Evolutionary conservation across 30 jellyfish, hydroid and myxozoan species (phyloP).

Genomic region (Hydra vulgaris): DNA sequence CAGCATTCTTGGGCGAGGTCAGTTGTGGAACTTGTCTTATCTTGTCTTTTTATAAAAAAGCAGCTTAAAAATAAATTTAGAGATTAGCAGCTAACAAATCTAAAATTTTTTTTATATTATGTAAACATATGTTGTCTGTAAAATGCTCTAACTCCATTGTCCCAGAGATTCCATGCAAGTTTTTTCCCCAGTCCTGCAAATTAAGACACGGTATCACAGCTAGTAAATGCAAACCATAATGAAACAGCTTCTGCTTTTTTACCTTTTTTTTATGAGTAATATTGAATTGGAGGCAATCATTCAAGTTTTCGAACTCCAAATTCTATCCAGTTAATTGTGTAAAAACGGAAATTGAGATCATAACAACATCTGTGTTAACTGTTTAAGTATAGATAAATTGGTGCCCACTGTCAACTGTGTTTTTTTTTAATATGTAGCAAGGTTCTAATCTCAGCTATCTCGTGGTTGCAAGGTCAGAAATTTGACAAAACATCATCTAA

Average conservation of each 20-base stretch:
- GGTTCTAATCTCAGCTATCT: constrained; percentile 26
- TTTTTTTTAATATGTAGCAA: constrained; percentile 3
- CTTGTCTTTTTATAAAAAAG: background rate
- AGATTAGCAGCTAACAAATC: constrained; percentile 6
- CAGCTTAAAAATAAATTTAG: background rate
- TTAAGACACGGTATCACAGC: no score
- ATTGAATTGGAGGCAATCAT: constrained; percentile 16
- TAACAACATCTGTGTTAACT: no score
- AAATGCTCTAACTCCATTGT: background rate
- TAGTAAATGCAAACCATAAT: no score
- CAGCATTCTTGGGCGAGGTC: background rate
- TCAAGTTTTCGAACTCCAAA: constrained; percentile 7
- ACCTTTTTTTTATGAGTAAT: no score
- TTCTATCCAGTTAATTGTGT: background rate
- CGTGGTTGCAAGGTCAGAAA: constrained; percentile 26
- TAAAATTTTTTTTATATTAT: background rate
- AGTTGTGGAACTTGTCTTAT: constrained; percentile 3
- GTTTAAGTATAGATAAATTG: constrained; percentile 4
- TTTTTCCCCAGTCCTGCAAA: no score
- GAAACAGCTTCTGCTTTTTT: constrained; percentile 8
- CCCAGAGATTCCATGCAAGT: constrained; percentile 6
- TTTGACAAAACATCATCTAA: constrained; percentile 1
- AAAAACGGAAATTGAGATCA: no score
- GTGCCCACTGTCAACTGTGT: constrained; percentile 14
- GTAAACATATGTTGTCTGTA: background rate